These are phyloP conservation scores for Montifringilla adamsi DNA, from an alignment of 2,113 vertebrate species.

Conservation along the genomic window DNA sequence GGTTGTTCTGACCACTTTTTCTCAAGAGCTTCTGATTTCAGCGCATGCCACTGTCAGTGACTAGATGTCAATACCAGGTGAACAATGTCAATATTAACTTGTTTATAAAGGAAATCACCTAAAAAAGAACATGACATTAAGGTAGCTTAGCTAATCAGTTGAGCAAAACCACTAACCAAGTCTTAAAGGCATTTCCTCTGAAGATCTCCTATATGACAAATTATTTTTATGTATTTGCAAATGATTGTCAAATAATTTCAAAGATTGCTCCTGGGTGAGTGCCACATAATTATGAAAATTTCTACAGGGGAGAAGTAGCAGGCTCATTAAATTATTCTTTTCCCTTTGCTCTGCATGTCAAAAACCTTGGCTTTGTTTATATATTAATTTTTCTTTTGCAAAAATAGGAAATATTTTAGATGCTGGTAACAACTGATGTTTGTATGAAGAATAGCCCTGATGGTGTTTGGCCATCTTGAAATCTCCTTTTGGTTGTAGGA, in stretches of 20 bases:
- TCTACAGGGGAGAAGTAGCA: background rate
- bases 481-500: background rate
- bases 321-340: background rate
- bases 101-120: background rate
- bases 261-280: background rate
- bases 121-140: background rate
- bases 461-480: background rate
- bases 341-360: background rate
- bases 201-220: background rate
- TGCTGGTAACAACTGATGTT: background rate
- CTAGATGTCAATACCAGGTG: background rate
- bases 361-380: background rate
- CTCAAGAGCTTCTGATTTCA: background rate
- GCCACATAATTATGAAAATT: background rate
- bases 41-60: background rate
- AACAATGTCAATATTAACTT: background rate
- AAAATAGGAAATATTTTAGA: background rate
- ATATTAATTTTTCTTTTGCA: background rate
- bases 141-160: background rate
- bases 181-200: background rate
- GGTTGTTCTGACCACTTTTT: background rate
- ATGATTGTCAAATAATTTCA: background rate
- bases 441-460: background rate
- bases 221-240: background rate
- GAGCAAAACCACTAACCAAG: background rate